phyloP scores from a whole-genome alignment of 2,113 vertebrate species.

The Dinomys branickii region DNA sequence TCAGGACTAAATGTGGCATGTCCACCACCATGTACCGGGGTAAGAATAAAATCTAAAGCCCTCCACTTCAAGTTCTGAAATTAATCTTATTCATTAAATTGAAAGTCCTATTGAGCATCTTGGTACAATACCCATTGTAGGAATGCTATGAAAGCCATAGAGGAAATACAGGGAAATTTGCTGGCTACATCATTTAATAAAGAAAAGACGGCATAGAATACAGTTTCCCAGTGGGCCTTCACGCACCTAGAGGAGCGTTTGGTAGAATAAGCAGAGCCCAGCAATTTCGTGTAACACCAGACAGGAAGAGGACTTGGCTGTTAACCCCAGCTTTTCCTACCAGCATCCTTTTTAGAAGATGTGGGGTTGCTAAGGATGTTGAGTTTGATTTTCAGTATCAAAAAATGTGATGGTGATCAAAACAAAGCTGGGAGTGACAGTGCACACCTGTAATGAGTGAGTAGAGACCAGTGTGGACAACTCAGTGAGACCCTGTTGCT shows the following conservation, averaged over 20 bases:
- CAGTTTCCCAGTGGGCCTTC: neutral
- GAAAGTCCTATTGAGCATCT: neutral
- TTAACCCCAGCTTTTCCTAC: neutral
- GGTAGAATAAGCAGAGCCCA: neutral
- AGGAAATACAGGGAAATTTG: neutral
- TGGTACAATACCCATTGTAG: neutral
- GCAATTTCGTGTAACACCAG: neutral
- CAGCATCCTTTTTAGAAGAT: neutral
- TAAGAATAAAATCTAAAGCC: slow-evolving; percentile 12
- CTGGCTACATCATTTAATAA: neutral
- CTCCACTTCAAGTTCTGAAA: slow-evolving; percentile 14
- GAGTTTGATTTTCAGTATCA: neutral
- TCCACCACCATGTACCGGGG: neutral
- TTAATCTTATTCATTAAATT: slow-evolving; percentile 12
- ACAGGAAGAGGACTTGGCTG: slow-evolving; percentile 17
- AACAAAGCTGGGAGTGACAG: neutral
- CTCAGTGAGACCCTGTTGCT: neutral
- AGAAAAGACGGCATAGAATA: slow-evolving; percentile 9
- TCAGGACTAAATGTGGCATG: neutral
- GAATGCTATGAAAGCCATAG: neutral
- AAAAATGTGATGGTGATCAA: neutral
- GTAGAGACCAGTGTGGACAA: neutral
- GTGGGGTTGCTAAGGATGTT: neutral
- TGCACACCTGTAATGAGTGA: neutral
- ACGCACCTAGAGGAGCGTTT: neutral